Evolutionary conservation across 2,797 vertebrate genomes (phyloP), one percentile per base, ranked within the genome.

Genomic region (Malacoraja senta): DNA sequence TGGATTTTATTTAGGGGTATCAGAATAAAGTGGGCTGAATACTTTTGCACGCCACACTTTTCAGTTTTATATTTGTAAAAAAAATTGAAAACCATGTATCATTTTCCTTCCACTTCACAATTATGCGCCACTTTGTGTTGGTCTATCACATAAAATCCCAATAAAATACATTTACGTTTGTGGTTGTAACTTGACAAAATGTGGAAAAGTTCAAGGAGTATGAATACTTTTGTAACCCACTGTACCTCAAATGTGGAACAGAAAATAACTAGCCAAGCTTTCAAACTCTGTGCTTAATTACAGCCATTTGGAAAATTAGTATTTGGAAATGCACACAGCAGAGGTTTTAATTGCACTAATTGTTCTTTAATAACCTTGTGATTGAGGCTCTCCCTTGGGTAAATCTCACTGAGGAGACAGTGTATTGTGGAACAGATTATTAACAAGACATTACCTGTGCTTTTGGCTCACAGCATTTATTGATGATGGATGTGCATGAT

Each of bases 361-460:
- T 86, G 58, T 19, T 86, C 83, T 86, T 61, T 65, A 86, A 86
- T 86, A 68, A 68, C 17, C n/a, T 68, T 68, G 63, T 35, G 61
- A 8, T 44, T 35, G 84, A 68, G n/a, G 61, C n/a, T 68, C n/a
- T 88, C 84, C 84, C 63, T 68, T 68, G 61, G 61, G 63, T 35
- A 68, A 9, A 65, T 88, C 17, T 65, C 63, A 68, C 21, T 32
- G 84, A 88, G 32, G 84, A 88, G n/a, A 68, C 84, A 68, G n/a
- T 88, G 61, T 68, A 88, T 63, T 8, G 15, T 68, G n/a, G 84
- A 88, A 68, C 15, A 88, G 12, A 88, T 88, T 63, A 88, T 68
- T 88, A 88, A 88, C n/a, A 65, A 74, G 63, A 65, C 84, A 88
- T 88, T 88, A 88, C 84, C 63, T 65, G 61, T 68, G 84, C 84